A percentile compares a stretch with the other conserved stretches of the same genome.
Evolutionary conservation across 2,888 invertebrate species (phyloP).

Genomic region (Subacronicta megacephala): DNA sequence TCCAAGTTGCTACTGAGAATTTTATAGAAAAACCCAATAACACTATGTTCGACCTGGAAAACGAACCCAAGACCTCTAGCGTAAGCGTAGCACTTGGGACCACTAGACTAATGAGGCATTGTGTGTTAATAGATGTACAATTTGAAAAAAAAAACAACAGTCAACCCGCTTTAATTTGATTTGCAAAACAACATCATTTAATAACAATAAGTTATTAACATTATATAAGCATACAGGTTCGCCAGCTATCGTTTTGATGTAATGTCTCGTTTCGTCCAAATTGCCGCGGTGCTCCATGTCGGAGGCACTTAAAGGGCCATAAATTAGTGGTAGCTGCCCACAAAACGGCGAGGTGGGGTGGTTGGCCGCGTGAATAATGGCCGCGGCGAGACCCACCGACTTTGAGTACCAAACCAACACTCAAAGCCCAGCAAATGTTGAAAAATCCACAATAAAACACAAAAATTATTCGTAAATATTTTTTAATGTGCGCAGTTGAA

Average conservation of each 20-base stretch:
- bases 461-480: slow-evolving; percentile 38
- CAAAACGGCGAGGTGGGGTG: slow-evolving; percentile 85
- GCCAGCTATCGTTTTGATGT: slow-evolving; percentile 42
- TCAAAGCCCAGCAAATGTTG: slow-evolving; percentile 66
- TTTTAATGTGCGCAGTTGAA: slow-evolving; percentile 31
- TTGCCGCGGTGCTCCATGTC: slow-evolving; percentile 72
- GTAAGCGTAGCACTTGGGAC: no score
- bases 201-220: no score
- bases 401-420: not conserved
- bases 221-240: slow-evolving; percentile 10
- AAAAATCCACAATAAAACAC: slow-evolving; percentile 66
- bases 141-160: no score
- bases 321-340: slow-evolving; percentile 85
- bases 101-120: no score
- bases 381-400: slow-evolving; percentile 70
- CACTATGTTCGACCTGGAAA: no score
- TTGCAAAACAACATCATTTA: no score
- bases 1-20: no score
- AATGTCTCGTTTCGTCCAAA: slow-evolving; percentile 70
- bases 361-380: slow-evolving; percentile 84
- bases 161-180: no score
- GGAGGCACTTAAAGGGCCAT: slow-evolving; percentile 85
- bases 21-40: no score
- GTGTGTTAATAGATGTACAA: no score
- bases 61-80: no score